These are phyloP conservation scores for Nansenia antarctica DNA, from an alignment of 2,113 vertebrate species.

Conservation along the genomic window DNA sequence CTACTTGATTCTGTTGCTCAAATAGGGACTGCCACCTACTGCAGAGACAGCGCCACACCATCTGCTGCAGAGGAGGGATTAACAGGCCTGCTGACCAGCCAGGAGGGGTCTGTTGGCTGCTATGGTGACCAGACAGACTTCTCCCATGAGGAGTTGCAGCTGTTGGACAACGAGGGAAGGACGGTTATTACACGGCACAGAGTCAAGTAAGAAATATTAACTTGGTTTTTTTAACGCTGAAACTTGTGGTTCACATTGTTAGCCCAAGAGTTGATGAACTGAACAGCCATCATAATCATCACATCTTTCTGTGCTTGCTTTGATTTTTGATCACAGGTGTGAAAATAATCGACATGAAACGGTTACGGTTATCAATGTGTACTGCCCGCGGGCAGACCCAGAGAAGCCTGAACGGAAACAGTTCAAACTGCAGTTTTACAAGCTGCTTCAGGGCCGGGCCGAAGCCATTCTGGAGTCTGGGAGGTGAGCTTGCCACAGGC, in stretches of 20 bases:
- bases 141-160: constrained; percentile 79
- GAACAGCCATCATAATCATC: not conserved
- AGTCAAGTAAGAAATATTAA: constrained; percentile 68
- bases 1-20: not conserved
- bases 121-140: constrained; percentile 81
- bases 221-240: too few relatives aligned
- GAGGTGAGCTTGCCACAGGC: constrained; percentile 67
- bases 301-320: not conserved
- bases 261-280: not conserved
- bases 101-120: constrained; percentile 73
- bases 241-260: not conserved
- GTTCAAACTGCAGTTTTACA: constrained; percentile 87
- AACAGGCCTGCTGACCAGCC: constrained; percentile 77
- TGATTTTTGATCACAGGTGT: constrained; percentile 46
- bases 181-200: constrained; percentile 84
- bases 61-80: constrained; percentile 87
- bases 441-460: constrained; percentile 79
- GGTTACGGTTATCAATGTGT: constrained; percentile 85
- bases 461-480: constrained; percentile 79
- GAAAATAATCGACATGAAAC: constrained; percentile 63
- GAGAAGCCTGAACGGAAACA: constrained; percentile 80
- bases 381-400: constrained; percentile 86
- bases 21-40: constrained; percentile 86
- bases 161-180: constrained; percentile 85
- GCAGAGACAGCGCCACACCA: constrained; percentile 79